These are phyloP conservation scores for Hemicentrotus pulcherrimus DNA, from an alignment of 35 echinoderm and acorn worm genomes.

Conservation along the genomic window DNA sequence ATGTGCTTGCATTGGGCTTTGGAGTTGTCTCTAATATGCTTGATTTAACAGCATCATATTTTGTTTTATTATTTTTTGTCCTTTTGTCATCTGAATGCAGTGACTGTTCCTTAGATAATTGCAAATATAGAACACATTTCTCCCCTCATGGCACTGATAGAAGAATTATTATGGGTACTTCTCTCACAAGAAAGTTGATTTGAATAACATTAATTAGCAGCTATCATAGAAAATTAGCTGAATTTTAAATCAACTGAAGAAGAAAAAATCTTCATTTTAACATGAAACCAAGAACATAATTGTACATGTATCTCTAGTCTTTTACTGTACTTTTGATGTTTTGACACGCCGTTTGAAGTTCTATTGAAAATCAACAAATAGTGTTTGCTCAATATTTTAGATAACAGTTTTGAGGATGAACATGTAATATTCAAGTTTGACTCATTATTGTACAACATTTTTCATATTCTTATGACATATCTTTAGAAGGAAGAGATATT, in stretches of 20 bases:
- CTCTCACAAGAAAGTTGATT: no score
- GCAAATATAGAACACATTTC: no score
- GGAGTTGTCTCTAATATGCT: background rate
- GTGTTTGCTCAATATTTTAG: no score
- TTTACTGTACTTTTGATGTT: background rate
- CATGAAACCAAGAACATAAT: background rate
- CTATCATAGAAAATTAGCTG: background rate
- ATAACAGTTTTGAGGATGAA: background rate
- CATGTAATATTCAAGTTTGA: background rate
- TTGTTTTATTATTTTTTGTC: background rate
- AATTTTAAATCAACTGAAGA: background rate
- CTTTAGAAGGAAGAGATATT: slow-evolving; percentile 21
- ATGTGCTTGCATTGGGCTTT: background rate
- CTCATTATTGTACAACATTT: background rate
- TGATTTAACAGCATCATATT: background rate
- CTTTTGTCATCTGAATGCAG: background rate
- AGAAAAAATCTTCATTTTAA: no score
- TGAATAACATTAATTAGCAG: no score
- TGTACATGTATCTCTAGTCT: background rate
- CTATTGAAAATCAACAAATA: background rate
- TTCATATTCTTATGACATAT: background rate
- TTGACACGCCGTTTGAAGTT: background rate
- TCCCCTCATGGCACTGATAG: no score
- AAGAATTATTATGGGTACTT: no score
- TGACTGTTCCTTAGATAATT: background rate